Percentiles rank a stretch among this genome's conserved stretches.
phyloP scores from a whole-genome alignment of 2,888 invertebrate species.

The Drosophila flavopinicola region DNA sequence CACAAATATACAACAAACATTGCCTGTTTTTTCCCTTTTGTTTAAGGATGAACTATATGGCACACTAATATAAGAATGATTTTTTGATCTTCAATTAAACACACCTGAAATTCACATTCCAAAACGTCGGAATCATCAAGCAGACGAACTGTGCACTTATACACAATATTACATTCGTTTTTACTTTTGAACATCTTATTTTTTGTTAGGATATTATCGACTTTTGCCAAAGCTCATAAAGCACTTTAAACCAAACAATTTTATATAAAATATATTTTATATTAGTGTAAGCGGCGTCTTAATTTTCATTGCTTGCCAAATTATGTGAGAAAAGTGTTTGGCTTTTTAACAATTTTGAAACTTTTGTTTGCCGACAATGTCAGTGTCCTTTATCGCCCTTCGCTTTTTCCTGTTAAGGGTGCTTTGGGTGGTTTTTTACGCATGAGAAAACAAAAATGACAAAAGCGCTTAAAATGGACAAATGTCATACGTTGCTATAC shows the following conservation, averaged over 20 bases:
- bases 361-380: slow-evolving; percentile 68
- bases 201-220: slow-evolving; percentile 44
- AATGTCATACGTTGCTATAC: not conserved
- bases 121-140: slow-evolving; percentile 95
- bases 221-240: slow-evolving; percentile 47
- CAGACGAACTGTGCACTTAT: slow-evolving; percentile 94
- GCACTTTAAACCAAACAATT: slow-evolving; percentile 5
- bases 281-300: not conserved
- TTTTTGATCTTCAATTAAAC: slow-evolving; percentile 22
- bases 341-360: slow-evolving; percentile 26
- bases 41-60: not conserved
- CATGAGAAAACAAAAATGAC: slow-evolving; percentile 47
- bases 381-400: slow-evolving; percentile 79
- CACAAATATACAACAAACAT: not conserved
- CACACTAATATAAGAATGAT: not conserved
- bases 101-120: slow-evolving; percentile 96
- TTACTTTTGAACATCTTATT: slow-evolving; percentile 85
- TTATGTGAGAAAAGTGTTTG: slow-evolving; percentile 10
- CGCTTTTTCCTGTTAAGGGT: slow-evolving; percentile 67
- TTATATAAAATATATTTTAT: slow-evolving; percentile 13
- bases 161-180: slow-evolving; percentile 91
- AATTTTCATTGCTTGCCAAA: slow-evolving; percentile 29
- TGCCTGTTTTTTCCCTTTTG: slow-evolving; percentile 1
- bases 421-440: slow-evolving; percentile 46
- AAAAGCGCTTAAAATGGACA: slow-evolving; percentile 61